Base-by-base conservation (phyloP, 2,113 vertebrate genomes). In the Eptesicus fuscus region DNA sequence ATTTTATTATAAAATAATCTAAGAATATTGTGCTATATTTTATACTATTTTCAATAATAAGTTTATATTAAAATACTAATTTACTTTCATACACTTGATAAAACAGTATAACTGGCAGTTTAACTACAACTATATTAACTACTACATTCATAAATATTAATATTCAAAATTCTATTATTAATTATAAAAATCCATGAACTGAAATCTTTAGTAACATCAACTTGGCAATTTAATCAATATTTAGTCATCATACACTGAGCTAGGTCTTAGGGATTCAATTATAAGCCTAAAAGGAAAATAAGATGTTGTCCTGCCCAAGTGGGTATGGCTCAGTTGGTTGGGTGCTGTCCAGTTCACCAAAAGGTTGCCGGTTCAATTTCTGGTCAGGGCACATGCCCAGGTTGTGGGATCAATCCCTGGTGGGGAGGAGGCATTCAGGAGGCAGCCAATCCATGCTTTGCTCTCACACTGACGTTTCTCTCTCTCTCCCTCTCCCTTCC, bases 91-190 rank as follows among this genome's bases (percentile, higher is more conserved):
- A 1, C 35, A 78, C 32, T 79, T 90, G 10, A 78, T 47, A 90
- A 86, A 59, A 56, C 14, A 44, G 37, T 65, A 0, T 35, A 79
- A 84, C 17, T 70, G 65, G 30, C 17, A 89, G 70, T 71, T 80
- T 77, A 80, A 84, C 51, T 69, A 82, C 11, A 40, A 69, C 16
- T 67, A 51, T 61, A 74, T 90, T 91, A 88, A 83, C 28, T 61
- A 86, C 18, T 56, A 47, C 44, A 71, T 89, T 70, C 56, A n/a
- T 67, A 94, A 94, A 53, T 91, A 83, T 59, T 90, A 78, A 90
- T 51, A 78, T 65, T 94, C n/a, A 94, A 92, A 94, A 78, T 94
- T 61, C 78, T 70, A 14, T 44, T 61, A 28, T 61, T 61, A 61
- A 78, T 76, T 69, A n/a, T 3, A 93, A 78, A 94, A 94, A 18